Evolutionary conservation across 2,797 vertebrate genomes (phyloP).

Genomic region (Momotus momota): DNA sequence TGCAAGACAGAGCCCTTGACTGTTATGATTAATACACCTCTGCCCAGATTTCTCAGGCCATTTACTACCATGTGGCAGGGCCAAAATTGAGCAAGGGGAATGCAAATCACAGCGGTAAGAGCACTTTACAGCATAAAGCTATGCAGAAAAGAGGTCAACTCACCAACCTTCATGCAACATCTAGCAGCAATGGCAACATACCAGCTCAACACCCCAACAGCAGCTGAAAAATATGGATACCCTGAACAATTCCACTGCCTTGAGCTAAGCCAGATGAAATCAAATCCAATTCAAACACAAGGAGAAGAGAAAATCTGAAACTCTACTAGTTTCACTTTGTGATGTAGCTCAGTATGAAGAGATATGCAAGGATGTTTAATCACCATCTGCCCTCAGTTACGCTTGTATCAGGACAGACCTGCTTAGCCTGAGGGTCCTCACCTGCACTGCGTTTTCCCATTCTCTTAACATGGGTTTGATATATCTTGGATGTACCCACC

Average conservation of each 20-base stretch:
- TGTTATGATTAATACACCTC: not conserved
- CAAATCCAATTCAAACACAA: not conserved
- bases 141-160: not conserved
- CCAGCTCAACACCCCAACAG: not conserved
- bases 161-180: not conserved
- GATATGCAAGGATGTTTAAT: not conserved
- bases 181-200: not conserved
- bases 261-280: not conserved
- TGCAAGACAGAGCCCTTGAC: not conserved
- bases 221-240: not conserved
- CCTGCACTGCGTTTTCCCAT: not conserved
- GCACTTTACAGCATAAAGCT: not conserved
- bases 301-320: not conserved
- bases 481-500: not conserved
- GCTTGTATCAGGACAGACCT: not conserved
- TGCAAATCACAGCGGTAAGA: not conserved
- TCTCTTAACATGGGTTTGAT: rapidly evolving
- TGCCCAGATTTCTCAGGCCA: not conserved
- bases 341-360: not conserved
- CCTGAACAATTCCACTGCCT: not conserved
- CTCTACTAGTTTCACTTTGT: not conserved
- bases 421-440: not conserved
- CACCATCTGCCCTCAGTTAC: not conserved
- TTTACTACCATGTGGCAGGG: not conserved
- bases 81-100: not conserved